These are phyloP conservation scores for Aselliscus stoliczkanus DNA, from an alignment of 2,797 vertebrate species.

Conservation along the genomic window DNA sequence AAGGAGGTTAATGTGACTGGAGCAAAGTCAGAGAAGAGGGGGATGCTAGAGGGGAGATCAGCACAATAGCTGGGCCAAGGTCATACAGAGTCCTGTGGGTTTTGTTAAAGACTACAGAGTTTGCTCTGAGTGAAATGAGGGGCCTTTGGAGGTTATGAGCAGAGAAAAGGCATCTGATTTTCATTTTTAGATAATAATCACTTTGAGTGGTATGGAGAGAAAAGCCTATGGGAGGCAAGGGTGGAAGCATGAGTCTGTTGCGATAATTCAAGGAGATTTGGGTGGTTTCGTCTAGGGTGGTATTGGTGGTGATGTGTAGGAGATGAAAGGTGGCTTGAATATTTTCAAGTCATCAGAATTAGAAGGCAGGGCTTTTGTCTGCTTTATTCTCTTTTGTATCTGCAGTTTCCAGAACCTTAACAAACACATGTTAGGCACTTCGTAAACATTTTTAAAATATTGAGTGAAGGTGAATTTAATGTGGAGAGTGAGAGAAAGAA, in stretches of 20 bases:
- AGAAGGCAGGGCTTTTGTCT: neutral
- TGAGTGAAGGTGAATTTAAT: neutral
- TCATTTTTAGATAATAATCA: neutral
- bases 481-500: neutral
- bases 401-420: neutral
- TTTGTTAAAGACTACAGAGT: neutral
- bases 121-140: neutral
- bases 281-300: neutral
- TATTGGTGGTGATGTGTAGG: neutral
- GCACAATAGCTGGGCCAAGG: neutral
- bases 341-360: neutral
- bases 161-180: neutral
- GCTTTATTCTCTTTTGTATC: neutral
- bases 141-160: neutral
- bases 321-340: neutral
- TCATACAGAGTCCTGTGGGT: no score
- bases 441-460: neutral
- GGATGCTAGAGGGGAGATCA: rapidly evolving
- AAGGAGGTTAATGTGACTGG: neutral
- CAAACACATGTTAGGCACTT: neutral
- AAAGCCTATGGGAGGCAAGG: neutral
- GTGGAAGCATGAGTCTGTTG: neutral
- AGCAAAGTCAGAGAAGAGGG: neutral
- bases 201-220: neutral
- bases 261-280: neutral